Conservation (phyloP, 2,797 vertebrate species). For the Acipenser oxyrinchus region DNA sequence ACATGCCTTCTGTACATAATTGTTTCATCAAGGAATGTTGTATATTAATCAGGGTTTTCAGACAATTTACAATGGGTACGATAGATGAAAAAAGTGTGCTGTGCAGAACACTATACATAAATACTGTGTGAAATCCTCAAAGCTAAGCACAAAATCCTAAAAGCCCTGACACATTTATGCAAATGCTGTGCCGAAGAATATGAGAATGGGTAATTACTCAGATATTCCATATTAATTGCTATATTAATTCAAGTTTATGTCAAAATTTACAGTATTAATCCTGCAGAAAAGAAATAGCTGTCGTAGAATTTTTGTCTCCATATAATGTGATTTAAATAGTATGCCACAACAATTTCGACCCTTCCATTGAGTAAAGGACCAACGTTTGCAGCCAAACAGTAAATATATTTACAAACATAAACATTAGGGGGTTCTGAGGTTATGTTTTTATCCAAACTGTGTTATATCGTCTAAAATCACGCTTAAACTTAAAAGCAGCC, state of each 20-base stretch:
- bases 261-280: slow-evolving; percentile 62
- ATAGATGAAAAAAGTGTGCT: slow-evolving; percentile 17
- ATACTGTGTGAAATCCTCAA: slow-evolving; percentile 6
- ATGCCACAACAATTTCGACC: neutral
- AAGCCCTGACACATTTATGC: slow-evolving; percentile 24
- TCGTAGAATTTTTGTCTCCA: slow-evolving; percentile 32
- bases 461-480: too few relatives aligned
- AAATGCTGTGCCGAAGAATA: slow-evolving; percentile 19
- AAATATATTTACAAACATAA: too few relatives aligned
- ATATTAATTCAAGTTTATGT: slow-evolving; percentile 61
- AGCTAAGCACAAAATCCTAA: slow-evolving; percentile 18
- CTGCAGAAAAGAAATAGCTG: slow-evolving; percentile 51
- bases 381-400: neutral
- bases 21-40: slow-evolving; percentile 26
- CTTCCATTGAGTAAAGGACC: neutral
- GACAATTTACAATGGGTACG: slow-evolving; percentile 27
- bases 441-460: too few relatives aligned
- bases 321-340: slow-evolving; percentile 3
- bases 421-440: too few relatives aligned
- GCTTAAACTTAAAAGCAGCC: too few relatives aligned
- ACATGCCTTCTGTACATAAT: slow-evolving; percentile 30
- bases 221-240: slow-evolving; percentile 50
- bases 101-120: slow-evolving; percentile 8
- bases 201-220: slow-evolving; percentile 52
- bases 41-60: slow-evolving; percentile 29